Evolutionary conservation across 2,888 invertebrate species (phyloP).

Genomic region (Pyrrhosoma nymphula): DNA sequence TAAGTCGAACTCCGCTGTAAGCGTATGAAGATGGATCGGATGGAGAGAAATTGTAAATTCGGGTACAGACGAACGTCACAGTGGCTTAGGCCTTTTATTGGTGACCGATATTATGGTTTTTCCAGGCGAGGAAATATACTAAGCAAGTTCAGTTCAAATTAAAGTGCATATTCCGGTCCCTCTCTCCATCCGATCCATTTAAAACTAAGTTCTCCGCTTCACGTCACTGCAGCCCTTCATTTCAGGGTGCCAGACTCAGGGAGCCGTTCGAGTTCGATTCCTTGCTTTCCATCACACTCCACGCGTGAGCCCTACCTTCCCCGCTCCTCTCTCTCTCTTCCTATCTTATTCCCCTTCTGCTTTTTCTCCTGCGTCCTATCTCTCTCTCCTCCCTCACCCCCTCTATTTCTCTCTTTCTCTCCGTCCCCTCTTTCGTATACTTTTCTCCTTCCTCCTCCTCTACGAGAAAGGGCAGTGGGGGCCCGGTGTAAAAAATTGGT

Average conservation of each 20-base stretch:
- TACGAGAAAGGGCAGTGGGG: neutral
- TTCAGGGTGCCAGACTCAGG: neutral
- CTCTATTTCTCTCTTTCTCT: neutral
- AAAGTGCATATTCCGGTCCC: too few species aligned
- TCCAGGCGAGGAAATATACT: too few species aligned
- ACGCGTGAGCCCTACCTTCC: neutral
- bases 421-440: neutral
- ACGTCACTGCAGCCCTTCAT: neutral
- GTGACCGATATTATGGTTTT: too few species aligned
- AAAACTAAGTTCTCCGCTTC: neutral
- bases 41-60: too few species aligned
- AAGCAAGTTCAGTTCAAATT: too few species aligned
- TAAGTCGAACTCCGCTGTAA: too few species aligned
- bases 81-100: too few species aligned
- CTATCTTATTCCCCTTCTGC: constrained; percentile 15
- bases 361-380: neutral
- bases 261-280: neutral
- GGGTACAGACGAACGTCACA: too few species aligned
- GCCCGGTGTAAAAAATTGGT: neutral
- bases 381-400: neutral
- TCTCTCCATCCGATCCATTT: too few species aligned
- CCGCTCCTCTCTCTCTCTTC: neutral
- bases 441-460: neutral
- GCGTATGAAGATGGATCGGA: too few species aligned
- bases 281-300: neutral